Evolutionary conservation across 2,113 vertebrate species (phyloP).

Genomic region (Cervus canadensis): DNA sequence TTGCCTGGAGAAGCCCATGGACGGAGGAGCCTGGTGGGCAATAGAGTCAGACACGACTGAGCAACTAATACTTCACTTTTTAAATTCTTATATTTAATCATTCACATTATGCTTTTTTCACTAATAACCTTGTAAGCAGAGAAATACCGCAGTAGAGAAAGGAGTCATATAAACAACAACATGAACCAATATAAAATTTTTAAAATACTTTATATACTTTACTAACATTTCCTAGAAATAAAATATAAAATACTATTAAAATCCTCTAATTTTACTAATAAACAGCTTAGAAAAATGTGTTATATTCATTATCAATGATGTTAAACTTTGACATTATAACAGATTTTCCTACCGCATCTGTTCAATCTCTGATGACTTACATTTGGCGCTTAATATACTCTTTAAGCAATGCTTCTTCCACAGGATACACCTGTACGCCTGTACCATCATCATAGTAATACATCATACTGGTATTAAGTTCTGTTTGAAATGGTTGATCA

Average conservation of each 20-base stretch:
- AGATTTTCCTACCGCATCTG: not conserved
- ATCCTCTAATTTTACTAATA: not conserved
- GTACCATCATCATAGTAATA: conserved; percentile 94
- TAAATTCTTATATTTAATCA: not conserved
- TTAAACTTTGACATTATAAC: not conserved
- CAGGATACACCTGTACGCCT: conserved; percentile 92
- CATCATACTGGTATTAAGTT: conserved; percentile 89
- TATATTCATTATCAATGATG: not conserved
- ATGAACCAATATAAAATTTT: not conserved
- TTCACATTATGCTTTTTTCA: not conserved
- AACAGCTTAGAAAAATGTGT: not conserved
- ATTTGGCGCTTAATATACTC: conserved; percentile 97
- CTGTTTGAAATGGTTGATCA: conserved; percentile 78
- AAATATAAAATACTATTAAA: not conserved
- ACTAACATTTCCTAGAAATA: not conserved
- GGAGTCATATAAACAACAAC: not conserved
- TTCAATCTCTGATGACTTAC: conserved; percentile 82
- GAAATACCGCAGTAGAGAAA: not conserved
- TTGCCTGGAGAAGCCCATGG: not conserved
- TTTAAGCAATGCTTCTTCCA: conserved; percentile 94
- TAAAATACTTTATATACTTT: not conserved
- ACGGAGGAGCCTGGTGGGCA: not conserved
- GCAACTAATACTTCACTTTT: not conserved
- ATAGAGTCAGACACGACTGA: not conserved
- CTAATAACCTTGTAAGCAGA: not conserved